Evolutionary conservation across 2,113 vertebrate genomes (phyloP).

Genomic region (Spea bombifrons): DNA sequence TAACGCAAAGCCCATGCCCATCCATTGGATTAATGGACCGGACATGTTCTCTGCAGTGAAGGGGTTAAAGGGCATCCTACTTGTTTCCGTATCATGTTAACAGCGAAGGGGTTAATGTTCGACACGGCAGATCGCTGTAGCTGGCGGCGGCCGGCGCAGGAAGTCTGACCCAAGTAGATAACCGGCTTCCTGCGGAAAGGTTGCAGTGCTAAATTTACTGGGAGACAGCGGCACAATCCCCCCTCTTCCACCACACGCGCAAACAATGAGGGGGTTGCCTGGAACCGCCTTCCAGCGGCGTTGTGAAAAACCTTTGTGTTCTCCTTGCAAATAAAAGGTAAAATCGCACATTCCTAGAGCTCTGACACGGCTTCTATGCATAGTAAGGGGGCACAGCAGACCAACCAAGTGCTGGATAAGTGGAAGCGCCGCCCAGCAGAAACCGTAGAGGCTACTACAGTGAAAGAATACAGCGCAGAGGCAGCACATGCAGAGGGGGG

Average conservation of each 20-base stretch:
- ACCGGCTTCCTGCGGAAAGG: slow-evolving; percentile 39
- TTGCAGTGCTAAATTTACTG: slow-evolving; percentile 23
- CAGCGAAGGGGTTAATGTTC: slow-evolving; percentile 19
- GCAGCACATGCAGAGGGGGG: no score
- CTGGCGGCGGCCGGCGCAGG: slow-evolving; percentile 16
- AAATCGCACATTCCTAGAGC: background rate
- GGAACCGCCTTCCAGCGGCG: no score
- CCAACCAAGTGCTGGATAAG: no score
- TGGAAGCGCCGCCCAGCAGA: no score
- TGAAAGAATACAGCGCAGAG: no score
- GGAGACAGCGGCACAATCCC: background rate
- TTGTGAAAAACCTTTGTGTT: no score
- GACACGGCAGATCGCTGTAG: slow-evolving; percentile 29
- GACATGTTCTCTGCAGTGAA: background rate
- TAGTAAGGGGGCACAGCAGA: no score
- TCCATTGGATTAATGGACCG: background rate
- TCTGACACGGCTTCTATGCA: no score
- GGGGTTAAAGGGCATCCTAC: background rate
- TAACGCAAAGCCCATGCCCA: background rate
- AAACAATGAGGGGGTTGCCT: no score
- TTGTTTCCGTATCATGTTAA: background rate
- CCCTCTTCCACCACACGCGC: background rate
- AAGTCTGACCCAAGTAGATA: slow-evolving; percentile 38
- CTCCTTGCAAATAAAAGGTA: no score
- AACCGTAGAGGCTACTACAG: no score